phyloP scores from a whole-genome alignment of 2,888 invertebrate species.

The Chrysodeixis includens region DNA sequence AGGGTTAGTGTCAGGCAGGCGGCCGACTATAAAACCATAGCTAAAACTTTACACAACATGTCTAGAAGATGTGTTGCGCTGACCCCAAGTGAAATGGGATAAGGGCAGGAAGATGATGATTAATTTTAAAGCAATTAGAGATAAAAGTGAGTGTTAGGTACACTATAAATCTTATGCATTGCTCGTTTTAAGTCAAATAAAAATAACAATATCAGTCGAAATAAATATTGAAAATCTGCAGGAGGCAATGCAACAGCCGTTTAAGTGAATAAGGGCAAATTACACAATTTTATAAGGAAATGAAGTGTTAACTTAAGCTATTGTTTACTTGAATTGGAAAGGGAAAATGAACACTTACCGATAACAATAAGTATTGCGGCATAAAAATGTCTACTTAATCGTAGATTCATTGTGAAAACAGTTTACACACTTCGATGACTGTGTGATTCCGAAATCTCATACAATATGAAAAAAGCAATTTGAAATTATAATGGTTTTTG shows the following conservation, averaged over 20 bases:
- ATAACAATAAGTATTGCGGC: constrained; percentile 39
- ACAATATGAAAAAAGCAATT: constrained; percentile 13
- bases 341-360: constrained; percentile 39
- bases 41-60: too few species aligned
- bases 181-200: too few species aligned
- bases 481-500: constrained; percentile 28
- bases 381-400: constrained; percentile 24
- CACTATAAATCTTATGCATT: too few species aligned
- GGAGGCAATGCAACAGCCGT: not conserved
- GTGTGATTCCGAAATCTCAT: constrained; percentile 14
- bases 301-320: not conserved
- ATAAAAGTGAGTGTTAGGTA: too few species aligned
- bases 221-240: not conserved
- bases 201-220: not conserved
- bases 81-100: too few species aligned
- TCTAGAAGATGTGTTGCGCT: too few species aligned
- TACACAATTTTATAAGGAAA: not conserved
- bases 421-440: constrained; percentile 13
- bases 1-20: too few species aligned
- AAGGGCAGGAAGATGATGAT: too few species aligned
- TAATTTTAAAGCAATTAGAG: not conserved
- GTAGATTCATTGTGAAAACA: constrained; percentile 36
- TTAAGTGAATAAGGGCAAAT: not conserved
- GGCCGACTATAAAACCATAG: too few species aligned
- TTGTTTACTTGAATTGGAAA: not conserved